phyloP scores from a whole-genome alignment of 2,113 vertebrate genomes.

The Poecile atricapillus region DNA sequence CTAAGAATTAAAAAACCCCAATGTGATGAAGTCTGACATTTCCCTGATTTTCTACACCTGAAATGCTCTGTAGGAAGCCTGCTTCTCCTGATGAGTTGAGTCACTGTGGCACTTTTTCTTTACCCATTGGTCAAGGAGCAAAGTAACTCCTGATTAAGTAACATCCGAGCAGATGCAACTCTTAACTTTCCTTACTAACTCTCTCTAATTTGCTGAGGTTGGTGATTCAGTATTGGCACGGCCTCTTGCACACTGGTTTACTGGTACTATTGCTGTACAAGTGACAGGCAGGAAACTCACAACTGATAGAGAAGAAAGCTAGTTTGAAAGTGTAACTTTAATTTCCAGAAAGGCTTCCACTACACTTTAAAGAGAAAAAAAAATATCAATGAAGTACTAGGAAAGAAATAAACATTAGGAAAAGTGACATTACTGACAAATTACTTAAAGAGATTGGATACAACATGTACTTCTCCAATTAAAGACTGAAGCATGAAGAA shows the following conservation, averaged over 20 bases:
- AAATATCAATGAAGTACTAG: neutral
- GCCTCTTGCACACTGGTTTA: neutral
- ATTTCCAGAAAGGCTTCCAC: neutral
- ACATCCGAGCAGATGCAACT: neutral
- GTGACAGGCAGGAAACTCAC: neutral
- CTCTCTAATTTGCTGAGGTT: neutral
- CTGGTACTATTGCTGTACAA: neutral
- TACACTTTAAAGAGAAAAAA: neutral
- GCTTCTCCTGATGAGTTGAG: neutral
- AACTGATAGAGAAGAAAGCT: neutral
- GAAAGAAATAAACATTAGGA: neutral
- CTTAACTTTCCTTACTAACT: neutral
- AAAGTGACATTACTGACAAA: neutral
- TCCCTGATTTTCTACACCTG: neutral
- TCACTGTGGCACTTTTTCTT: neutral
- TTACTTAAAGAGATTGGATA: neutral
- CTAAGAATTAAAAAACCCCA: neutral
- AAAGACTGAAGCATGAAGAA: neutral
- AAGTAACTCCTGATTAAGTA: slow-evolving; percentile 7
- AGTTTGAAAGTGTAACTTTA: neutral
- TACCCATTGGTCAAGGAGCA: neutral
- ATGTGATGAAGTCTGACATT: neutral
- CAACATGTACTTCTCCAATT: neutral
- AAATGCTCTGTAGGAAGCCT: neutral
- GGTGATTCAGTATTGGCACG: neutral